Evolutionary conservation across 2,888 invertebrate genomes (phyloP), one percentile per base, ranked within the genome.

Genomic region (Trachelus tabidus): DNA sequence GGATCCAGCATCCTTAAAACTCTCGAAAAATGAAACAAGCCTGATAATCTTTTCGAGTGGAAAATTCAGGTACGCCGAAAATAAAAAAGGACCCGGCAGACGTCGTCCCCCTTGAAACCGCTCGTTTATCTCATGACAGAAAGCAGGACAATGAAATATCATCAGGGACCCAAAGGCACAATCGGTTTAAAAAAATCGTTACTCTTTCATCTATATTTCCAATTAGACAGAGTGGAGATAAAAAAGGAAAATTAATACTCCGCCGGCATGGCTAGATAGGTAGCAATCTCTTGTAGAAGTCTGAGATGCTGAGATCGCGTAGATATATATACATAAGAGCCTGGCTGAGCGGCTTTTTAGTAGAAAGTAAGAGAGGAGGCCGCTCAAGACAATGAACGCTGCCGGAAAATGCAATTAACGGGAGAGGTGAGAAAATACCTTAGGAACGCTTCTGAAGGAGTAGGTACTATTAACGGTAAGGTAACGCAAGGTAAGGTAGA

Each of bases 361-460:
- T 74, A 74, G 74, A 74, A 74, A 74, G 74, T 74, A 74, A 74
- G 31, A 12, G 74, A 30, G 34, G 74, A 74, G 74, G 74, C 34
- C 74, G 74, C n/a, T 30, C 23, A 34, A 74, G 74, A 74, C 74
- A 74, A 74, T 74, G 74, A 74, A 34, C 35, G 56, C n/a, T 74
- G 37, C 35, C 74, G 37, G 74, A 35, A 71, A 71, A 71, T 71
- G 23, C 71, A 31, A 71, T 71, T 71, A 71, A 34, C 34, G 31
- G 71, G 31, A 71, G 71, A 71, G 71, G 71, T 35, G 74, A 74
- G 74, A 74, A 74, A 74, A 74, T 74, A 33, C 74, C 35, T 74
- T 30, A 34, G 35, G 74, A 74, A 74, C 35, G 34, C 30, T 56
- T 56, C 56, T 56, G 56, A 23, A 56, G 56, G 56, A 56, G 56